Conservation (phyloP, 1,140 invertebrate species). For the Colletes gigas region DNA sequence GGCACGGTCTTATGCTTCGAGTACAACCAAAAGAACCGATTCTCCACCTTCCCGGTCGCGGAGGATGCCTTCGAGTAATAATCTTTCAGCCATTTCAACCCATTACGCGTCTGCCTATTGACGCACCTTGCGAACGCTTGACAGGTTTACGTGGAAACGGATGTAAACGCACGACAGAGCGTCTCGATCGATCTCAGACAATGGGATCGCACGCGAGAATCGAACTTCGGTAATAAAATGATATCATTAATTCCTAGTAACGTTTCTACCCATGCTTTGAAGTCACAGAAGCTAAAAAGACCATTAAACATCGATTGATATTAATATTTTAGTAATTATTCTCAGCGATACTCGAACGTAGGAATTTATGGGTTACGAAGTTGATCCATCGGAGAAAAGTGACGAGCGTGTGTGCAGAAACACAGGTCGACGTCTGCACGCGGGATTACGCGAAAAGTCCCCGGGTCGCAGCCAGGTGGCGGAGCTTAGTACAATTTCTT, state of each 20-base stretch:
- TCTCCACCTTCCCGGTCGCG: conserved; percentile 30
- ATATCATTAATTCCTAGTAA: too few relatives aligned
- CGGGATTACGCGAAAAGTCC: conserved; percentile 28
- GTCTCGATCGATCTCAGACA: background rate
- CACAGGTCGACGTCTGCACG: background rate
- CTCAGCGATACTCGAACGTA: too few relatives aligned
- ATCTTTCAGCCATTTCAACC: conserved; percentile 50
- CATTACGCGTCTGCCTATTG: conserved; percentile 31
- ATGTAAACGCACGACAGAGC: background rate
- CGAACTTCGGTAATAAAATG: too few relatives aligned
- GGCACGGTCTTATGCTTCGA: conserved; percentile 59
- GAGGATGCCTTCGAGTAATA: conserved; percentile 54
- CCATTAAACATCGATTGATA: too few relatives aligned
- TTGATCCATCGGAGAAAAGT: background rate
- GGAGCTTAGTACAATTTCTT: conserved; percentile 78
- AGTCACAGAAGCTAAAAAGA: too few relatives aligned
- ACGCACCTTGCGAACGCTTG: background rate
- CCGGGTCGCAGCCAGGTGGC: conserved; percentile 42
- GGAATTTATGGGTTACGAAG: background rate
- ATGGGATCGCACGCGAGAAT: too few relatives aligned
- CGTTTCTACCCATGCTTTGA: too few relatives aligned
- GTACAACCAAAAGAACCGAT: conserved; percentile 57
- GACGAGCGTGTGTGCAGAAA: background rate
- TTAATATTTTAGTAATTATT: too few relatives aligned
- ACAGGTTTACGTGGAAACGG: conserved; percentile 3